phyloP scores from a whole-genome alignment of 2,113 vertebrate species.

The Ornithorhynchus anatinus region DNA sequence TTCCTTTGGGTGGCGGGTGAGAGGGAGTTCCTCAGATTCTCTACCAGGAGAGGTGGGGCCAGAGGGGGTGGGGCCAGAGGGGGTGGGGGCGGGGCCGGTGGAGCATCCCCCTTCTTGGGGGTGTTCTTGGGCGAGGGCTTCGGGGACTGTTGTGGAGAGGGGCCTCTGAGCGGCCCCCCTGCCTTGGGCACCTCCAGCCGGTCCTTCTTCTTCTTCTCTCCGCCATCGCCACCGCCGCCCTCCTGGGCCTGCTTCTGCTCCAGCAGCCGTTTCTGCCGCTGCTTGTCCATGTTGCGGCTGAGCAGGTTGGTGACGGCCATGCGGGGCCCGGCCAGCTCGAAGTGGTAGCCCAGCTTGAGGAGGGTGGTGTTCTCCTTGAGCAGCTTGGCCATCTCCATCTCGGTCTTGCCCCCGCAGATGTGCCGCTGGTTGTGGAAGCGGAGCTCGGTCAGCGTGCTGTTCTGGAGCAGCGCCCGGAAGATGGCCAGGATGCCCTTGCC shows the following conservation, averaged over 20 bases:
- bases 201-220: constrained; percentile 86
- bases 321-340: constrained; percentile 91
- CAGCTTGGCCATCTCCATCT: constrained; percentile 96
- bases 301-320: constrained; percentile 96
- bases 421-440: constrained; percentile 98
- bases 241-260: constrained; percentile 90
- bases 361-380: constrained; percentile 93
- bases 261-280: constrained; percentile 90
- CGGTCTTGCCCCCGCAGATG: constrained; percentile 94
- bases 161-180: constrained; percentile 28
- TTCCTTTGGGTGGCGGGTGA: constrained; percentile 87
- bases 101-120: constrained; percentile 69
- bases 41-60: constrained; percentile 79
- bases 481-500: constrained; percentile 93
- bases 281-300: constrained; percentile 97
- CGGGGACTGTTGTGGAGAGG: constrained; percentile 80
- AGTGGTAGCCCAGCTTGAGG: constrained; percentile 96
- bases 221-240: constrained; percentile 68
- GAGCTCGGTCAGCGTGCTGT: constrained; percentile 88
- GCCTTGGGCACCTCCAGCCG: constrained; percentile 82
- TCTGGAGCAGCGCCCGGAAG: constrained; percentile 91
- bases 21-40: constrained; percentile 84
- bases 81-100: constrained; percentile 40
- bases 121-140: constrained; percentile 80
- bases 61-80: constrained; percentile 85